A percentile compares a stretch with the other conserved stretches of the same genome.
Evolutionary conservation across 2,113 vertebrate genomes (phyloP).

Genomic region (Pedionomus torquatus): DNA sequence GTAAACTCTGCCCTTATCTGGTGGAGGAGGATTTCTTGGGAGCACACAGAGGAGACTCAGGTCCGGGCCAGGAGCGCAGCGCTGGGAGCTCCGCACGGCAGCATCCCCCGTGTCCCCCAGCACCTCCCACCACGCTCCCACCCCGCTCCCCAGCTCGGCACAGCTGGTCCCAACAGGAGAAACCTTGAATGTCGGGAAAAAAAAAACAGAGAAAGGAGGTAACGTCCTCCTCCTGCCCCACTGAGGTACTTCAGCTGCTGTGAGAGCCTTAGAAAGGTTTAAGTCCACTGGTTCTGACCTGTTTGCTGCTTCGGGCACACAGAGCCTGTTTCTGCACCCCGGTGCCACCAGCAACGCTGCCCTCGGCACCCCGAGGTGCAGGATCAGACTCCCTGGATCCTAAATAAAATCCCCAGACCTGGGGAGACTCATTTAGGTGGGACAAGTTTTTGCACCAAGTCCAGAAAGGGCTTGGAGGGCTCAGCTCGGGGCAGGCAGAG

Average conservation of each 20-base stretch:
- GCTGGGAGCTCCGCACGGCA: too few relatives aligned
- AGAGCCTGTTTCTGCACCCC: accelerated
- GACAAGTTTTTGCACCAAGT: too few relatives aligned
- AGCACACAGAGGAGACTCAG: accelerated
- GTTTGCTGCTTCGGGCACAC: not conserved
- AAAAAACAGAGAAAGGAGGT: not conserved
- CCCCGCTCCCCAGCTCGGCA: not conserved
- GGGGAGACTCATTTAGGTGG: too few relatives aligned
- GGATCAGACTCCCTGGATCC: not conserved
- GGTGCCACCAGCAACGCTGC: accelerated
- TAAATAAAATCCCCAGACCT: too few relatives aligned
- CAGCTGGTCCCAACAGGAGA: not conserved
- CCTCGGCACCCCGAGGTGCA: not conserved
- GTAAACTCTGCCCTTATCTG: not conserved
- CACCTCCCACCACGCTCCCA: accelerated
- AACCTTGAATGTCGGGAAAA: accelerated
- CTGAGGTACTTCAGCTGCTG: not conserved
- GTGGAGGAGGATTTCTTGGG: not conserved
- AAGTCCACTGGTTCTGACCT: not conserved
- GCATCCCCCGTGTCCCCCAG: not conserved
- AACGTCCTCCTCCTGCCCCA: not conserved
- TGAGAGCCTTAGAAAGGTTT: not conserved
- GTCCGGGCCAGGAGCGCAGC: not conserved
- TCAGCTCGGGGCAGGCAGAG: not conserved
- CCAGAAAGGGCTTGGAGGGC: not conserved